Evolutionary conservation across 1,140 invertebrate species (phyloP).

Genomic region (Drosophila pseudoananassae): DNA sequence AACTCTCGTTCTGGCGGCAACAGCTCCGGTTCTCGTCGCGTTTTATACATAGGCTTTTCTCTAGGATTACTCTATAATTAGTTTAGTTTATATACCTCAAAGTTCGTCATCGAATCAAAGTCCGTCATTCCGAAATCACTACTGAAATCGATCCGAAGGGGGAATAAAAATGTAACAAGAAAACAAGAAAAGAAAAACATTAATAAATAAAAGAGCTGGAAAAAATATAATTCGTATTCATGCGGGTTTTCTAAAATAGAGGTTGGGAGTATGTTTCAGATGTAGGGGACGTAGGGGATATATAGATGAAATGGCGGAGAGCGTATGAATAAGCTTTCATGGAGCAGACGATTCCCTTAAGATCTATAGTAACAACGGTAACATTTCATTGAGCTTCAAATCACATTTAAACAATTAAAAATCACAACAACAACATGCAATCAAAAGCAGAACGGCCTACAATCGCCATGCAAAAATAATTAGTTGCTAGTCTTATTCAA

Average conservation of each 20-base stretch:
- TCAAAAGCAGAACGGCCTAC: constrained; percentile 5
- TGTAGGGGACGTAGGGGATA: background rate
- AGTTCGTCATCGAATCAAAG: constrained; percentile 73
- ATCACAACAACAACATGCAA: constrained; percentile 36
- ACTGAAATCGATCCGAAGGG: constrained; percentile 47
- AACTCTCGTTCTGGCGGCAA: constrained; percentile 52
- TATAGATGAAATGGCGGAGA: constrained; percentile 22
- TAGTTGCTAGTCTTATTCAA: background rate
- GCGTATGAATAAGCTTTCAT: background rate
- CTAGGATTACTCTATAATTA: constrained; percentile 19
- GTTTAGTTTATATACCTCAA: constrained; percentile 68
- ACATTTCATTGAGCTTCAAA: constrained; percentile 27
- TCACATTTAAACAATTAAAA: constrained; percentile 24
- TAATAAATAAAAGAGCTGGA: constrained; percentile 38
- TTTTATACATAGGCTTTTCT: constrained; percentile 47
- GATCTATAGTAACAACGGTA: constrained; percentile 13
- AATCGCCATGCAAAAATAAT: constrained; percentile 17
- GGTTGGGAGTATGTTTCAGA: background rate
- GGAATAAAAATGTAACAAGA: constrained; percentile 32
- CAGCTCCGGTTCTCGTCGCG: constrained; percentile 45
- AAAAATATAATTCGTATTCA: constrained; percentile 11
- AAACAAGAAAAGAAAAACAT: constrained; percentile 35
- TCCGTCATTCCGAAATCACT: constrained; percentile 75
- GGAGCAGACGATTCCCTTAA: background rate
- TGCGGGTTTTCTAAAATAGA: background rate